Evolutionary conservation across 1,140 invertebrate genomes (phyloP).

Genomic region (Sipha flava): DNA sequence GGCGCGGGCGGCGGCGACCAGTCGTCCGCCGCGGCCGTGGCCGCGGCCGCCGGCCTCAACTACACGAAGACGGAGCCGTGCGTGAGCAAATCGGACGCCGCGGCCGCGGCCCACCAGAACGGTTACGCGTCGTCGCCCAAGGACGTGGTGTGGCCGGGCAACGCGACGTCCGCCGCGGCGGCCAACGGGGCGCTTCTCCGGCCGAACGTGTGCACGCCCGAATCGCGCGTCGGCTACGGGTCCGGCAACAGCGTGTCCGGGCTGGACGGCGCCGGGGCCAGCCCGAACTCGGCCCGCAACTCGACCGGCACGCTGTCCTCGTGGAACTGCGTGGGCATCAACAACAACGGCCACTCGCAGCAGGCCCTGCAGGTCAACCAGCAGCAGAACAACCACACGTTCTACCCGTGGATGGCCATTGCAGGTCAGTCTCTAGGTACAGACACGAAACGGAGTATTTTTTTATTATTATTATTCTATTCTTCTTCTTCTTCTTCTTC

Average conservation of each 20-base stretch:
- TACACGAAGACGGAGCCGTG: slow-evolving; percentile 48
- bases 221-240: slow-evolving; percentile 58
- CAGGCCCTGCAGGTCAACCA: slow-evolving; percentile 71
- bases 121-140: slow-evolving; percentile 64
- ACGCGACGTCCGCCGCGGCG: slow-evolving; percentile 47
- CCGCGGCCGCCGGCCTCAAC: slow-evolving; percentile 57
- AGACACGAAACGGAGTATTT: slow-evolving; percentile 19
- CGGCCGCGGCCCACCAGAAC: slow-evolving; percentile 71
- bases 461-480: not conserved
- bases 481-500: not conserved
- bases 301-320: slow-evolving; percentile 54
- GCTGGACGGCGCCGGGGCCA: slow-evolving; percentile 62
- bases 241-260: slow-evolving; percentile 50
- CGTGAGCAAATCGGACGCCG: slow-evolving; percentile 48
- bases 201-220: slow-evolving; percentile 77
- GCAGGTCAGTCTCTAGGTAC: slow-evolving; percentile 58
- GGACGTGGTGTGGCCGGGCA: slow-evolving; percentile 54
- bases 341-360: slow-evolving; percentile 62
- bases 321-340: slow-evolving; percentile 67
- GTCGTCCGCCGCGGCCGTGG: slow-evolving; percentile 56
- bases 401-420: slow-evolving; percentile 97
- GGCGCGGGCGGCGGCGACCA: slow-evolving; percentile 52
- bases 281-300: slow-evolving; percentile 48
- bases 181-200: slow-evolving; percentile 56
- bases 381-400: slow-evolving; percentile 76